phyloP scores from a whole-genome alignment of 1,140 invertebrate species.

The Conopomorpha cramerella region DNA sequence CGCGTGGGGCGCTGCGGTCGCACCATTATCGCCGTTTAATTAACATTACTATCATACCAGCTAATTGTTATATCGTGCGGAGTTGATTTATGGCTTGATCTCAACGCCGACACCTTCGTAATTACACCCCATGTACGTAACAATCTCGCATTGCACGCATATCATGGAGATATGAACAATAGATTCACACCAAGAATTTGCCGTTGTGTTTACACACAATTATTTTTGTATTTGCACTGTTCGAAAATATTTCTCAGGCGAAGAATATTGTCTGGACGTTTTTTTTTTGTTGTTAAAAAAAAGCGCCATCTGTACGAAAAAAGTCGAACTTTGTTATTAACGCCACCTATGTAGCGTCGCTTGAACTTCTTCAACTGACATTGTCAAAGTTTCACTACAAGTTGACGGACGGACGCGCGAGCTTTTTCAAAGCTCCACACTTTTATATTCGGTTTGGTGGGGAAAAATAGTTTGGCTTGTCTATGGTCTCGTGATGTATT shows the following conservation, averaged over 20 bases:
- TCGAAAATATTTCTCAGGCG: too few species aligned
- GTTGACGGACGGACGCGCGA: too few species aligned
- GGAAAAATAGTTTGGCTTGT: too few species aligned
- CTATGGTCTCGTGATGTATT: too few species aligned
- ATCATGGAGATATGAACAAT: too few species aligned
- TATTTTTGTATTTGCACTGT: too few species aligned
- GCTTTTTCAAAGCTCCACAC: too few species aligned
- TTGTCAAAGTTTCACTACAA: too few species aligned
- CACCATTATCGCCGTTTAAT: conserved; percentile 55
- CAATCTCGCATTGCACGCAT: conserved; percentile 29
- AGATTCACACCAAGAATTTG: too few species aligned
- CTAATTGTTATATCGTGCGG: conserved; percentile 62
- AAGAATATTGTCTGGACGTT: too few species aligned
- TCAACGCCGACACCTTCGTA: conserved; percentile 49
- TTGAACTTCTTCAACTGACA: conserved; percentile 8
- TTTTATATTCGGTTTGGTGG: too few species aligned
- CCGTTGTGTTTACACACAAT: too few species aligned
- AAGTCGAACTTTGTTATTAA: conserved; percentile 6
- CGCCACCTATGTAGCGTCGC: conserved; percentile 20
- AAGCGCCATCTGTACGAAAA: background rate
- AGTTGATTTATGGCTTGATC: conserved; percentile 56
- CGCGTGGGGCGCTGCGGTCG: conserved; percentile 22
- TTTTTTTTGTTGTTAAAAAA: background rate
- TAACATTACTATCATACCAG: conserved; percentile 61
- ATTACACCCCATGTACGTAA: conserved; percentile 32